Conservation (phyloP, 2,888 invertebrate species). For the Fabriciana adippe region DNA sequence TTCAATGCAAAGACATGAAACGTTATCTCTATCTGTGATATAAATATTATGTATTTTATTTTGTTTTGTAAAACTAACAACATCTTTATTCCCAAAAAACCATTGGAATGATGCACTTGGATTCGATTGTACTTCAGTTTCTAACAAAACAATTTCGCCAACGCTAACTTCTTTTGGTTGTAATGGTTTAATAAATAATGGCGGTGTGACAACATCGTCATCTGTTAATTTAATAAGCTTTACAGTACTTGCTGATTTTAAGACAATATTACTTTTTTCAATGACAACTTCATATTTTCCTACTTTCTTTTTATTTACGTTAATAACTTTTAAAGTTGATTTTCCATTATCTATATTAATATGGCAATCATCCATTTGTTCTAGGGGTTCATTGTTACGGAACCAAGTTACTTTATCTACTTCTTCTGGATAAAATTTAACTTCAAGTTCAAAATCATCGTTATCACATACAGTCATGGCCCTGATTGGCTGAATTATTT, state of each 20-base stretch:
- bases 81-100: conserved; percentile 89
- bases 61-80: conserved; percentile 78
- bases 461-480: conserved; percentile 88
- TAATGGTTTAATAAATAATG: conserved; percentile 87
- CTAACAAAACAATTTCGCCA: conserved; percentile 90
- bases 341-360: conserved; percentile 83
- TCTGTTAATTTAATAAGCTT: conserved; percentile 85
- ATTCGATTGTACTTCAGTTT: conserved; percentile 88
- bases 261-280: conserved; percentile 88
- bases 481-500: conserved; percentile 89
- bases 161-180: conserved; percentile 86
- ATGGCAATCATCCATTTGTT: conserved; percentile 83
- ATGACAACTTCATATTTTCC: conserved; percentile 95
- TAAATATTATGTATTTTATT: conserved; percentile 87
- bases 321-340: conserved; percentile 85
- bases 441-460: conserved; percentile 86
- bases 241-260: conserved; percentile 91
- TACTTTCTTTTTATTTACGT: conserved; percentile 87
- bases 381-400: conserved; percentile 90
- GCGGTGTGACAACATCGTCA: conserved; percentile 85
- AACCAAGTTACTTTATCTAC: conserved; percentile 91
- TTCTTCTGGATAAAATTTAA: conserved; percentile 87
- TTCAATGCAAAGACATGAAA: conserved; percentile 90
- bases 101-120: conserved; percentile 93
- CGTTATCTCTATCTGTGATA: conserved; percentile 86